Evolutionary conservation across 2,888 invertebrate species (phyloP), one percentile per base, ranked within the genome.

Genomic region (Diabrotica balteata): DNA sequence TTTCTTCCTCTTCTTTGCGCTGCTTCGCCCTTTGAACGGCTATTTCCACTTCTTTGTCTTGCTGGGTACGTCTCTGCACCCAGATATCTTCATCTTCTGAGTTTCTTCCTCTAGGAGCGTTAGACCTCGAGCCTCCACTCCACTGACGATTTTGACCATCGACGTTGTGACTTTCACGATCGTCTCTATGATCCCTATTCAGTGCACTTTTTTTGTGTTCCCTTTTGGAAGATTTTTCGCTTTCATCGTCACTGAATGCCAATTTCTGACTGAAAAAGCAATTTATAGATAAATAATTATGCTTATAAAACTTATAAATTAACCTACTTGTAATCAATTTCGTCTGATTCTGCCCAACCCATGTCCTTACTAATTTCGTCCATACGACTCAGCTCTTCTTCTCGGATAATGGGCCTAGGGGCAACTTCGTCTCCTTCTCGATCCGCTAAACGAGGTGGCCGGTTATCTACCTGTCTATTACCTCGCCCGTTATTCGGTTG

Each of bases 191-290:
- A n/a, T 67, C 73, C 46, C 68, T 65, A 7, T 63, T 69, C 77
- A 80, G 73, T 2, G 52, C 49, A n/a, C 65, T 62, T 64, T 66
- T 71, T 2, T 69, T 49, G 7, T 72, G 32, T 32, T 32, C 72
- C 66, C 68, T 76, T 46, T 73, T 76, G 8, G 73, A 63, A 8
- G 74, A 72, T 73, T 74, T 79, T 68, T 79, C 78, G 8, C 86
- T 86, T 84, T 97, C 97, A 79, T 96, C 96, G 85, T 97, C 97
- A 80, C 96, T 96, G 85, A 97, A 97, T 75, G 94, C 92, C 81
- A 97, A 85, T 84, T 96, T 96, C 86, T 96, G 94, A 86, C 91
- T 91, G 85, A 57, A 70, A 70, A 46, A 47, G 52, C 68, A 47
- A 8, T 72, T 32, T 32, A 32, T 5, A 32, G 32, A 32, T 32